Evolutionary conservation across 2,888 invertebrate genomes (phyloP).

Genomic region (Torymus tubicola): DNA sequence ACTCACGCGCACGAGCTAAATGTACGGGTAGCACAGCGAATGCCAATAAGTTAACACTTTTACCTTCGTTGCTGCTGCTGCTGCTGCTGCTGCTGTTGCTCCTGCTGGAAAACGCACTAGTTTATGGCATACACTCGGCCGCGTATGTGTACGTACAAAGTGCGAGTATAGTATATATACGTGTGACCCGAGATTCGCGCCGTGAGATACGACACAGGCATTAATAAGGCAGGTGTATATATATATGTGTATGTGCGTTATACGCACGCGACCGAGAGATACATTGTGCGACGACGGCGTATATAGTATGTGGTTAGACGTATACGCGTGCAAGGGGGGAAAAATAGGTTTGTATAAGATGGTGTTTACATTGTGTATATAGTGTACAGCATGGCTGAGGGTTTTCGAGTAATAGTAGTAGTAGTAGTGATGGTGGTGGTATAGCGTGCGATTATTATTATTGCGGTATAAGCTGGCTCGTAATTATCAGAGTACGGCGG

Average conservation of each 20-base stretch:
- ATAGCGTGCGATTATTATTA: too few relatives aligned
- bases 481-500: conserved; percentile 34
- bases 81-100: background rate
- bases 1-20: conserved; percentile 2
- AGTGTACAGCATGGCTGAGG: too few relatives aligned
- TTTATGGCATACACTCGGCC: conserved; percentile 38
- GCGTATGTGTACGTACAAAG: too few relatives aligned
- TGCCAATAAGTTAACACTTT: conserved; percentile 53
- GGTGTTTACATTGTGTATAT: too few relatives aligned
- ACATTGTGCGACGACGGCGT: conserved; percentile 10
- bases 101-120: conserved; percentile 9
- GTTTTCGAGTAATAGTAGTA: too few relatives aligned
- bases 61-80: conserved; percentile 12
- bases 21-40: background rate
- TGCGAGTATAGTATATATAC: too few relatives aligned
- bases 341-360: too few relatives aligned
- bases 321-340: too few relatives aligned
- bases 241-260: conserved; percentile 23
- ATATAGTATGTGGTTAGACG: too few relatives aligned
- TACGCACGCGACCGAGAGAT: conserved; percentile 15
- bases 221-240: conserved; percentile 52
- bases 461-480: background rate
- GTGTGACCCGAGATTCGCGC: conserved; percentile 45
- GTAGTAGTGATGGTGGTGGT: too few relatives aligned
- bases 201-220: conserved; percentile 41